phyloP scores from a whole-genome alignment of 2,113 vertebrate species.

The Archilochus colubris region DNA sequence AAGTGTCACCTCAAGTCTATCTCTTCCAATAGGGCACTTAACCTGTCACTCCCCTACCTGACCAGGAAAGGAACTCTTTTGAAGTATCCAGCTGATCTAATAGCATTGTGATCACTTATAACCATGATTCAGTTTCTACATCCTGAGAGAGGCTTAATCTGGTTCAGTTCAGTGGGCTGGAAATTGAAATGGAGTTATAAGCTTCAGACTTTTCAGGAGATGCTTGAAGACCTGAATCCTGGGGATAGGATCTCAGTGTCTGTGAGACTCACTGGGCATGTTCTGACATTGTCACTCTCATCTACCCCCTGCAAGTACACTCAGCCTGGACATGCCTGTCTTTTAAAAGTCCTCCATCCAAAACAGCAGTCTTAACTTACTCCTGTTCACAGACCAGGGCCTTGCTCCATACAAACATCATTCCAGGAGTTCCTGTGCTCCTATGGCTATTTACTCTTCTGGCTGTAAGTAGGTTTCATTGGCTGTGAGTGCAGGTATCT shows the following conservation, averaged over 20 bases:
- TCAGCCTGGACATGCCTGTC: not conserved
- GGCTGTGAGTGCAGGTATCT: not conserved
- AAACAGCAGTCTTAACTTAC: not conserved
- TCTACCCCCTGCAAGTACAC: not conserved
- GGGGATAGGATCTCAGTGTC: not conserved
- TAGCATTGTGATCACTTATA: not conserved
- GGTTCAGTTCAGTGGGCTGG: not conserved
- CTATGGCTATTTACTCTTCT: not conserved
- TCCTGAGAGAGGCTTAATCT: not conserved
- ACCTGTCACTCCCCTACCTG: not conserved
- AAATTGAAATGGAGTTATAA: not conserved
- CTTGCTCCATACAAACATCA: not conserved
- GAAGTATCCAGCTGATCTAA: not conserved
- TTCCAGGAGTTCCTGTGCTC: not conserved
- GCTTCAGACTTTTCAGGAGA: not conserved
- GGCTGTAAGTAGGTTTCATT: not conserved
- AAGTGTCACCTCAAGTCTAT: not conserved
- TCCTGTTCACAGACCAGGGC: not conserved
- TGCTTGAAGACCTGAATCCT: not conserved
- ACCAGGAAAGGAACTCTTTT: not conserved
- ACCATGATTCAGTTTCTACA: not conserved
- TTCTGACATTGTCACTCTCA: not conserved
- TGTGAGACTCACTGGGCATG: rapidly evolving
- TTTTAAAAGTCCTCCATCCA: not conserved
- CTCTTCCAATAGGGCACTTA: not conserved